phyloP scores from a whole-genome alignment of 2,113 vertebrate genomes.

The Chionis minor region DNA sequence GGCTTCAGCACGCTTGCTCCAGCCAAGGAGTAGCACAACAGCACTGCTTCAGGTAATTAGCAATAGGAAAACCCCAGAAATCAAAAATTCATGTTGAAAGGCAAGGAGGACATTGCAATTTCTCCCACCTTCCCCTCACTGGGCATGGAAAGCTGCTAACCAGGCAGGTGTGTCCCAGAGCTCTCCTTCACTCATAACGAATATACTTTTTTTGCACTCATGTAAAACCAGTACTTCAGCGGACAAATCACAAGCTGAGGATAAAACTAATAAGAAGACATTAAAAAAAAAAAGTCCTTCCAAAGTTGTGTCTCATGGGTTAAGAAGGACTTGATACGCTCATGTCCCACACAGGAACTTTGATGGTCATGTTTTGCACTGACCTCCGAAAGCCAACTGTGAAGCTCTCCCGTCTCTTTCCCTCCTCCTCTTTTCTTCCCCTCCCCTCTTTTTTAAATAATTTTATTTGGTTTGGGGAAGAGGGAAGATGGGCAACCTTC shows the following conservation, averaged over 20 bases:
- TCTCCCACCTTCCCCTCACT: neutral
- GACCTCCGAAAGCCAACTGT: conserved; percentile 22
- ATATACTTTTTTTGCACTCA: neutral
- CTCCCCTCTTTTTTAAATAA: neutral
- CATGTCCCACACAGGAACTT: conserved; percentile 41
- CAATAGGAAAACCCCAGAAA: neutral
- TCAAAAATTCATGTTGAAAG: neutral
- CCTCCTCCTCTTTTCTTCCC: neutral
- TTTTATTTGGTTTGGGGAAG: neutral
- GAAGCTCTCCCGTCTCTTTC: neutral
- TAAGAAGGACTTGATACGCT: neutral
- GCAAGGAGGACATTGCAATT: neutral
- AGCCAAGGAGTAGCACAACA: neutral
- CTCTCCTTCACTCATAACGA: neutral
- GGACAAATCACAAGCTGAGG: neutral
- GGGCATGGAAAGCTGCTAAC: neutral
- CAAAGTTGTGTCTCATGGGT: neutral
- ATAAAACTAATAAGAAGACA: neutral
- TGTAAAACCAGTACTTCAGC: neutral
- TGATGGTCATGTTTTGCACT: conserved; percentile 46
- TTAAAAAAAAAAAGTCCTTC: neutral
- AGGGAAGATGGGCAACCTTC: neutral
- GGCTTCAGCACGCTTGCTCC: neutral
- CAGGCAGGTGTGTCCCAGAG: neutral
- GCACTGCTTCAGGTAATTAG: neutral